Percentiles rank a stretch among this genome's conserved stretches.
Evolutionary conservation across 2,888 invertebrate genomes (phyloP).

Genomic region (Melanophora roralis): DNA sequence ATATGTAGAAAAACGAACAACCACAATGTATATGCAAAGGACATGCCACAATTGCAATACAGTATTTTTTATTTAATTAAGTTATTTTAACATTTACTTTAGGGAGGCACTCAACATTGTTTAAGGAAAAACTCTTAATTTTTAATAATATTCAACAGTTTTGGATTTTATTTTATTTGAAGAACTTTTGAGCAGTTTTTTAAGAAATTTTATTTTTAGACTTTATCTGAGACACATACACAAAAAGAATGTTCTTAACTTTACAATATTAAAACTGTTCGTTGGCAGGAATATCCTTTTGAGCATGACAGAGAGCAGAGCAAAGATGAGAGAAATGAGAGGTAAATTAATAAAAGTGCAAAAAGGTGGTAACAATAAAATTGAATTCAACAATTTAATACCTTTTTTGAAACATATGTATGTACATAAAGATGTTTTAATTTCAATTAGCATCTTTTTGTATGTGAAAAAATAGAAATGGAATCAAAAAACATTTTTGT

Average conservation of each 20-base stretch:
- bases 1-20: not conserved
- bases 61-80: too few species aligned
- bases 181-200: constrained; percentile 26
- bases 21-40: constrained; percentile 12
- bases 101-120: constrained; percentile 9
- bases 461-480: too few species aligned
- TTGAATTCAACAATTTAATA: constrained; percentile 42
- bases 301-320: constrained; percentile 56
- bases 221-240: constrained; percentile 49
- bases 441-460: too few species aligned
- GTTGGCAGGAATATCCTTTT: constrained; percentile 38
- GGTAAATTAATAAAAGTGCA: constrained; percentile 7
- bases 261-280: not conserved
- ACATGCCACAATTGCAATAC: not conserved
- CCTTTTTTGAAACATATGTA: not conserved
- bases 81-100: constrained; percentile 27
- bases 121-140: not conserved
- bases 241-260: constrained; percentile 50
- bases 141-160: constrained; percentile 47
- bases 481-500: too few species aligned
- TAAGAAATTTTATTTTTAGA: constrained; percentile 39
- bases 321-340: constrained; percentile 3
- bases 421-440: not conserved
- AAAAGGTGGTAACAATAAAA: constrained; percentile 37
- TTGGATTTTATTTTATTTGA: constrained; percentile 1